Percentiles rank a stretch among this genome's conserved stretches.
Evolutionary conservation across 2,888 invertebrate species (phyloP).

Genomic region (Noctua fimbriata): DNA sequence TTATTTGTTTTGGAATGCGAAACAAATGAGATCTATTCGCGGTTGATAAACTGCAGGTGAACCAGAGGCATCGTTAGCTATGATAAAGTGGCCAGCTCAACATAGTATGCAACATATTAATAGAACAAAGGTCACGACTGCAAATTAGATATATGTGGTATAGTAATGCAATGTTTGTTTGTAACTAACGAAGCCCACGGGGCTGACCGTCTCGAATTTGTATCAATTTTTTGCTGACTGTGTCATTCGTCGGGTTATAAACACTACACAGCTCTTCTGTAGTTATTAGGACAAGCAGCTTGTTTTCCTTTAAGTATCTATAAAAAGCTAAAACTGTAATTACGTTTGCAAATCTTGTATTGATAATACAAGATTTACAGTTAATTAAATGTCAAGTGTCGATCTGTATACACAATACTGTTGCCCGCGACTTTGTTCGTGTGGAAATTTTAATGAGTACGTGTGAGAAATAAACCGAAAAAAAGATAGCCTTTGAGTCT

Average conservation of each 20-base stretch:
- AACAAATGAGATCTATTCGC: slow-evolving; percentile 26
- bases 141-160: slow-evolving; percentile 2
- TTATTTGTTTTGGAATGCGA: slow-evolving; percentile 13
- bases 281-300: neutral
- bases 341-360: neutral
- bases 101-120: slow-evolving; percentile 25
- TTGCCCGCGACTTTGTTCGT: too few species aligned
- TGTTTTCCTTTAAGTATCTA: neutral
- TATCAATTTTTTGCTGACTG: neutral
- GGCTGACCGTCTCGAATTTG: neutral
- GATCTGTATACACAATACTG: too few species aligned
- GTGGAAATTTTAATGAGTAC: too few species aligned
- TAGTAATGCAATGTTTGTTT: neutral
- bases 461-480: too few species aligned
- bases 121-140: slow-evolving; percentile 41
- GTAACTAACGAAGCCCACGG: neutral
- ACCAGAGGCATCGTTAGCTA: slow-evolving; percentile 20
- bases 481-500: too few species aligned
- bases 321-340: neutral
- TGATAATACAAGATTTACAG: too few species aligned
- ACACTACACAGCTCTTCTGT: neutral
- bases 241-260: too few species aligned
- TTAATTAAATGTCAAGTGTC: neutral
- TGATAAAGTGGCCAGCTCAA: slow-evolving; percentile 27
- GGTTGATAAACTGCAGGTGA: slow-evolving; percentile 41